A percentile compares a stretch with the other conserved stretches of the same genome.
Evolutionary conservation across 2,113 vertebrate species (phyloP).

Genomic region (Burhinus bistriatus): DNA sequence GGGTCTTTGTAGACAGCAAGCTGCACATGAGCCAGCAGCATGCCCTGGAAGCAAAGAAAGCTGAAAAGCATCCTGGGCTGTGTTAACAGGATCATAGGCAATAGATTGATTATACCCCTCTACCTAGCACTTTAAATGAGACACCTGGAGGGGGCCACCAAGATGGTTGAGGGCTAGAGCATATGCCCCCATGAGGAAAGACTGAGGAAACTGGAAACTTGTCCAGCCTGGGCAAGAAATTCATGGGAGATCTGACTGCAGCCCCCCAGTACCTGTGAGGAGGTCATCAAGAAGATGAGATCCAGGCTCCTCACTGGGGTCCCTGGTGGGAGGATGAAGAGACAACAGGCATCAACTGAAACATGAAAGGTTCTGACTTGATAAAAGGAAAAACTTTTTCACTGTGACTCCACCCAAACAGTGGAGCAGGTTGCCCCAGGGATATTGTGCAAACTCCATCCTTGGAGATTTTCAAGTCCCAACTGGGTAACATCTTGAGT

Average conservation of each 20-base stretch:
- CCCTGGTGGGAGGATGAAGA: neutral
- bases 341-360: neutral
- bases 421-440: neutral
- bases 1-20: neutral
- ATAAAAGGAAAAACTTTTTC: neutral
- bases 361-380: neutral
- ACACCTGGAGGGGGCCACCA: neutral
- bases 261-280: neutral
- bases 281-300: neutral
- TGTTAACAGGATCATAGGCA: neutral
- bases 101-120: neutral
- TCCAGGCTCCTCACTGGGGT: neutral
- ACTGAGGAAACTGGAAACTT: neutral
- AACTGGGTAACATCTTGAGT: neutral
- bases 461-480: neutral
- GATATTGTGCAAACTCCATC: neutral
- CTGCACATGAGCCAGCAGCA: neutral
- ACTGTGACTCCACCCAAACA: neutral
- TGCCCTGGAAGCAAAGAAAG: neutral
- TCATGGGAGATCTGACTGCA: neutral
- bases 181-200: neutral
- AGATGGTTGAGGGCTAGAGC: neutral
- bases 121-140: neutral
- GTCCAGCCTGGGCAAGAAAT: neutral
- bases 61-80: neutral